Percentiles rank a stretch among this genome's conserved stretches.
Conservation (phyloP, 2,797 vertebrate genomes). For the Pangasius larnaudii region DNA sequence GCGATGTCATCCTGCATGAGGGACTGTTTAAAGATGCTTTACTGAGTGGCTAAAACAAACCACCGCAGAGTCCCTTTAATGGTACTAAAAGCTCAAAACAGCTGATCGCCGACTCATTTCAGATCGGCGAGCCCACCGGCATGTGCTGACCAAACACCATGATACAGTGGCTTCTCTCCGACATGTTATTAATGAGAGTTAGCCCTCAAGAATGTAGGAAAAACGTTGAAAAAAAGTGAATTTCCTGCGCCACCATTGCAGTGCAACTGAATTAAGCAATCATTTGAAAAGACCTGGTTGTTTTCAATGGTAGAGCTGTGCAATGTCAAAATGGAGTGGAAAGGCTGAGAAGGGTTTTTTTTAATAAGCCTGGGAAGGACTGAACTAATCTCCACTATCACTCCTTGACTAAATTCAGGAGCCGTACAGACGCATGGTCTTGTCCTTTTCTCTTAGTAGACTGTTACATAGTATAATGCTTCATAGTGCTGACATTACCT, state of each 20-base stretch:
- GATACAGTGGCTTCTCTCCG: constrained; percentile 57
- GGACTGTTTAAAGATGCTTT: constrained; percentile 68
- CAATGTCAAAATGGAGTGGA: constrained; percentile 61
- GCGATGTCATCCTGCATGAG: constrained; percentile 64
- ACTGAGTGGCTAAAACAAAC: constrained; percentile 61
- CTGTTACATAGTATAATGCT: constrained; percentile 38
- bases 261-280: constrained; percentile 52
- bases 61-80: constrained; percentile 53
- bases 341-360: constrained; percentile 59
- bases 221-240: constrained; percentile 7
- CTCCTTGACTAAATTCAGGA: constrained; percentile 35
- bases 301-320: constrained; percentile 69
- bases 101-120: constrained; percentile 43
- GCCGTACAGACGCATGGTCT: constrained; percentile 22
- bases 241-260: constrained; percentile 54
- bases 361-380: constrained; percentile 56
- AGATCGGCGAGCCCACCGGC: constrained; percentile 22
- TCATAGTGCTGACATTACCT: constrained; percentile 35
- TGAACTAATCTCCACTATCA: constrained; percentile 61
- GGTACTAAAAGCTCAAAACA: constrained; percentile 58
- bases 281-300: constrained; percentile 64
- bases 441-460: constrained; percentile 45
- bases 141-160: constrained; percentile 53
- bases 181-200: constrained; percentile 58
- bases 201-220: constrained; percentile 31